Evolutionary conservation across 2,113 vertebrate species (phyloP).

Genomic region (Gnathonemus longibarbis): DNA sequence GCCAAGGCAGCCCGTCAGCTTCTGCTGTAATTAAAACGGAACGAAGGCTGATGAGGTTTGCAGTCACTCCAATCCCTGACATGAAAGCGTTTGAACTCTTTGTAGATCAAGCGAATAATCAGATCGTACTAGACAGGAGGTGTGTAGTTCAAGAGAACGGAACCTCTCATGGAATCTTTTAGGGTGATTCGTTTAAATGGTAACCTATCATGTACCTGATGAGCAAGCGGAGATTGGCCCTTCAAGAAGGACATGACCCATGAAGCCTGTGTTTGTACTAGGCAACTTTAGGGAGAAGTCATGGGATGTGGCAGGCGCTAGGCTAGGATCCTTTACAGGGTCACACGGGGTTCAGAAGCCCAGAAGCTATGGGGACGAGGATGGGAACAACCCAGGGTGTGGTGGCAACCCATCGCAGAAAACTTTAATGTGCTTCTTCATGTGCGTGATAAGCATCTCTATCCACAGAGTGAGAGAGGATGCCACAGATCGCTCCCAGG

Average conservation of each 20-base stretch:
- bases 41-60: background rate
- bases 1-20: background rate
- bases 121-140: background rate
- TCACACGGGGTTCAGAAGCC: background rate
- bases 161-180: background rate
- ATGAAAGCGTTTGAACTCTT: background rate
- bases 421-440: background rate
- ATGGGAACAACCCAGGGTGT: background rate
- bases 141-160: background rate
- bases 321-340: background rate
- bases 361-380: background rate
- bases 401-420: background rate
- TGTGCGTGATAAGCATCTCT: background rate
- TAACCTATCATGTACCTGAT: background rate
- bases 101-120: background rate
- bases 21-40: background rate
- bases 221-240: background rate
- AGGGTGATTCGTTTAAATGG: background rate
- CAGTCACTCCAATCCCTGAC: background rate
- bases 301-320: background rate
- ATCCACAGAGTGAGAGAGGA: background rate
- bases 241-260: background rate
- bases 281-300: background rate
- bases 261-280: background rate
- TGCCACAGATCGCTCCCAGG: background rate